These are phyloP conservation scores for Heliocidaris tuberculata DNA, from an alignment of 35 echinoderm and acorn worm species.

Conservation along the genomic window DNA sequence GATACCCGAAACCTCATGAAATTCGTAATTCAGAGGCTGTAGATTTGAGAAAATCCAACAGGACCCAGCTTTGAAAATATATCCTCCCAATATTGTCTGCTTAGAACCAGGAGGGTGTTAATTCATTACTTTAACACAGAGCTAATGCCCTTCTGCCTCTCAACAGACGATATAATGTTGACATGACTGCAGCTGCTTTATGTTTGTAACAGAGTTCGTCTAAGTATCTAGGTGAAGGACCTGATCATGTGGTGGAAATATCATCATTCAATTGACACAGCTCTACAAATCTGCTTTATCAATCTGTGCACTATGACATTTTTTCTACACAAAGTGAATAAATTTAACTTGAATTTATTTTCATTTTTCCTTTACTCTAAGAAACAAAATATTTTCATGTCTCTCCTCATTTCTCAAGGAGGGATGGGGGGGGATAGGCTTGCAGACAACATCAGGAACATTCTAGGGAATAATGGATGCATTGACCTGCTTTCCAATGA, in stretches of 20 bases:
- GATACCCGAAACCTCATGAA: neutral
- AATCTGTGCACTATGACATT: neutral
- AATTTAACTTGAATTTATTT: no score
- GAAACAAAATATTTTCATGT: neutral
- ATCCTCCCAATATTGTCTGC: no score
- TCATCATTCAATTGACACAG: neutral
- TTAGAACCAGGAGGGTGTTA: no score
- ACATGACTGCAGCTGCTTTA: neutral
- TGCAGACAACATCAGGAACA: neutral
- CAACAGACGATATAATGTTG: neutral
- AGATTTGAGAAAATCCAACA: neutral
- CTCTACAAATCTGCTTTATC: neutral
- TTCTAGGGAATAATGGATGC: neutral
- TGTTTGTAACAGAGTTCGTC: neutral
- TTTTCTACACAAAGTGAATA: neutral
- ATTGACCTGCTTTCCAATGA: neutral
- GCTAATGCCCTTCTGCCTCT: no score
- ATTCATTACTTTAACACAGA: no score
- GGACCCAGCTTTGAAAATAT: neutral
- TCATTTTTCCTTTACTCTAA: neutral
- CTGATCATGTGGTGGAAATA: neutral
- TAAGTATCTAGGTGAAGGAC: neutral
- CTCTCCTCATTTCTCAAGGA: neutral
- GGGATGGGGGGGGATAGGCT: neutral
- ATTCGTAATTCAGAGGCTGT: neutral